phyloP scores from a whole-genome alignment of 2,113 vertebrate genomes.

The Rhinolophus ferrumequinum region DNA sequence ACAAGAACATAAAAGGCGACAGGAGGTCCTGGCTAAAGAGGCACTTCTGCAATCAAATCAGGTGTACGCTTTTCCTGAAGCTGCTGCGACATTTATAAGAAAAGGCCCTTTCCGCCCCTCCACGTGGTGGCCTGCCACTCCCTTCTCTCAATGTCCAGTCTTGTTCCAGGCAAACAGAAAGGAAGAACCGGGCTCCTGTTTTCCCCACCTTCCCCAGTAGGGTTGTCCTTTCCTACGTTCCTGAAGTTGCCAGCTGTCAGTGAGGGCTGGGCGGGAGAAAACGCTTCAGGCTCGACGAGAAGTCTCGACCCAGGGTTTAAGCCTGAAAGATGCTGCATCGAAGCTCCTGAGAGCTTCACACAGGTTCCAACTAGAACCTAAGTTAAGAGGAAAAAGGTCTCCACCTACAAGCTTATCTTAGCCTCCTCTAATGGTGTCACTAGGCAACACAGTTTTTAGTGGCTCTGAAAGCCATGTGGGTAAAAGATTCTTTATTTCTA shows the following conservation, averaged over 20 bases:
- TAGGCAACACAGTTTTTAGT: background rate
- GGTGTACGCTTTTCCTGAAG: background rate
- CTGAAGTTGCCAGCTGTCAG: background rate
- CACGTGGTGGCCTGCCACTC: background rate
- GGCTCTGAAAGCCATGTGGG: background rate
- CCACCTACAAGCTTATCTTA: background rate
- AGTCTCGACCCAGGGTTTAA: background rate
- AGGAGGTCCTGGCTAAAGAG: background rate
- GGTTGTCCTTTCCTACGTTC: background rate
- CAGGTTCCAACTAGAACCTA: background rate
- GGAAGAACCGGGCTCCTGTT: background rate
- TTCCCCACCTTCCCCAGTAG: background rate
- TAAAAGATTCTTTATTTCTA: constrained; percentile 61
- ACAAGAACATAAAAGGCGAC: background rate
- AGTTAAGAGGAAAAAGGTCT: background rate
- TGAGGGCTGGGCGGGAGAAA: background rate
- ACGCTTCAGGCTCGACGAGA: background rate
- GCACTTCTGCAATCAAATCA: background rate
- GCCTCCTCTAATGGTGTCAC: background rate
- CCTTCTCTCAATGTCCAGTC: accelerated
- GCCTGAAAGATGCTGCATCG: background rate
- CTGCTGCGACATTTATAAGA: background rate
- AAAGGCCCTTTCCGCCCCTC: background rate
- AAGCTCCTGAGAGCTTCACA: background rate
- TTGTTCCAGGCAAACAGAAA: background rate